Evolutionary conservation across 2,797 vertebrate species (phyloP).

Genomic region (Myripristis jacobus): DNA sequence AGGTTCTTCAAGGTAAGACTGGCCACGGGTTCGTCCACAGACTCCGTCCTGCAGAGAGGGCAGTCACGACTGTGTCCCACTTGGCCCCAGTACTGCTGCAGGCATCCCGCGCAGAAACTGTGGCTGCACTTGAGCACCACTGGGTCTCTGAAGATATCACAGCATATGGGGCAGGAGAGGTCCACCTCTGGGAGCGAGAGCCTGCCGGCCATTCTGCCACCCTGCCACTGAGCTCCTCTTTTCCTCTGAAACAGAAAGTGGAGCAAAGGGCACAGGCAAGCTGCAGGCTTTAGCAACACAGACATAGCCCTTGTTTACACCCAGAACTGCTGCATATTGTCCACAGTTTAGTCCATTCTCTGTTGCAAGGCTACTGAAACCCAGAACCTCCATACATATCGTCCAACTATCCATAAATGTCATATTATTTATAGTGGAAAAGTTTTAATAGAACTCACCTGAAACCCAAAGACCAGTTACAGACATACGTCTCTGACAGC

Average conservation of each 20-base stretch:
- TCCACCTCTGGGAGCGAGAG: constrained; percentile 70
- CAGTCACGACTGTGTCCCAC: constrained; percentile 57
- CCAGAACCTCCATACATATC: no score
- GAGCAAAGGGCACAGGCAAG: constrained; percentile 20
- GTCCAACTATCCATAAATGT: not conserved
- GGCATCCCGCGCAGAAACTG: constrained; percentile 58
- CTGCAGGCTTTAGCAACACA: not conserved
- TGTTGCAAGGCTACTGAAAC: not conserved
- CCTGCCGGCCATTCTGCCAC: constrained; percentile 68
- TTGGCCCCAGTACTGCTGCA: constrained; percentile 42
- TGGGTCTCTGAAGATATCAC: constrained; percentile 54
- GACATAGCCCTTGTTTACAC: not conserved
- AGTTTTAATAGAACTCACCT: constrained; percentile 49
- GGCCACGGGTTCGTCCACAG: constrained; percentile 73
- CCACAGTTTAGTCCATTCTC: not conserved
- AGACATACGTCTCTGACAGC: not conserved
- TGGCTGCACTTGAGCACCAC: constrained; percentile 62
- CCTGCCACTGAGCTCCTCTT: not conserved
- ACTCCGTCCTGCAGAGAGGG: constrained; percentile 74
- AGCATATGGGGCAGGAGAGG: constrained; percentile 57
- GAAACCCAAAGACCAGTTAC: not conserved
- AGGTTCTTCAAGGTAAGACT: constrained; percentile 81
- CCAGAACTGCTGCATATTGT: not conserved
- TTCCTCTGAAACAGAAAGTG: constrained; percentile 46
- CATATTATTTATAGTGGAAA: not conserved